These are phyloP conservation scores for Furcula furcula DNA, from an alignment of 2,888 invertebrate species.

Conservation along the genomic window DNA sequence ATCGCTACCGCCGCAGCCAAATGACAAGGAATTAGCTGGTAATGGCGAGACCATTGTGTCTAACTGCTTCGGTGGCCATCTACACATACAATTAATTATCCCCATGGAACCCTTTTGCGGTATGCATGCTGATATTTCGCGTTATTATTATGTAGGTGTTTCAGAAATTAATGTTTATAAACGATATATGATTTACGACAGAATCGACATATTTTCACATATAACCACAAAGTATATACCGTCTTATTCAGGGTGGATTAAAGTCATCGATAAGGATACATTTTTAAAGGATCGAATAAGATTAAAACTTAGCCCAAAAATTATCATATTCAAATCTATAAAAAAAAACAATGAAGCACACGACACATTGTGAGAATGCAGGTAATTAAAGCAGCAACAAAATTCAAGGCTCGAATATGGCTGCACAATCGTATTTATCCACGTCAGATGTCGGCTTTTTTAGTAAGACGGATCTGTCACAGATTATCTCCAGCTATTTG, in stretches of 20 bases:
- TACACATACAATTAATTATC: slow-evolving; percentile 71
- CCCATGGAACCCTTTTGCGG: slow-evolving; percentile 51
- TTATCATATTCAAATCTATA: slow-evolving; percentile 15
- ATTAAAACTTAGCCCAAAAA: slow-evolving; percentile 5
- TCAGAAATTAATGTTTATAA: too few relatives aligned
- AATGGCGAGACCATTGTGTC: slow-evolving; percentile 78
- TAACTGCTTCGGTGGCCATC: slow-evolving; percentile 72
- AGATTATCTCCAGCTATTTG: slow-evolving; percentile 74
- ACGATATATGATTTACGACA: too few relatives aligned
- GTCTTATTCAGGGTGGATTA: too few relatives aligned
- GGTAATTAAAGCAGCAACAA: slow-evolving; percentile 75
- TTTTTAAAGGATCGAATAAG: slow-evolving; percentile 4
- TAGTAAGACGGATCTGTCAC: slow-evolving; percentile 78
- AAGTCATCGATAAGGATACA: too few relatives aligned
- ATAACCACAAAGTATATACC: too few relatives aligned
- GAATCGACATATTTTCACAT: too few relatives aligned
- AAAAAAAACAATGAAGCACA: slow-evolving; percentile 42
- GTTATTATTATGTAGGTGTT: too few relatives aligned
- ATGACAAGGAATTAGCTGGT: slow-evolving; percentile 78
- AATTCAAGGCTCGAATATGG: slow-evolving; percentile 62
- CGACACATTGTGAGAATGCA: slow-evolving; percentile 74
- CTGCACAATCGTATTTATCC: slow-evolving; percentile 78
- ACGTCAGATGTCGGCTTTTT: slow-evolving; percentile 75
- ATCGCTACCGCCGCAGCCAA: slow-evolving; percentile 72
- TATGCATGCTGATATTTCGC: slow-evolving; percentile 8